Conservation (phyloP, 2,888 invertebrate species). For the Epistrophe eligans region DNA sequence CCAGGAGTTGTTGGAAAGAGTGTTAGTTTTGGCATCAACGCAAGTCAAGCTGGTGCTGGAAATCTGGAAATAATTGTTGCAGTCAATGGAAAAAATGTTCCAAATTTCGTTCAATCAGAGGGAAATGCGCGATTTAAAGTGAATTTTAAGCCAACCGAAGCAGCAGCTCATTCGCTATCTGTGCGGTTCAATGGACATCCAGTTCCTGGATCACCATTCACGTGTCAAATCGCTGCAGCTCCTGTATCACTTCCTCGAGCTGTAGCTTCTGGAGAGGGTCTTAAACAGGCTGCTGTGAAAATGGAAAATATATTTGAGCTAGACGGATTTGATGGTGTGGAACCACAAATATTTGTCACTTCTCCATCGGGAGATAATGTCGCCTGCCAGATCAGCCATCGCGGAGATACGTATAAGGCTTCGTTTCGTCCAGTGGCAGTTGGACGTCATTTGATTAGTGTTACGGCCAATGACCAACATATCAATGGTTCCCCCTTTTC, state of each 20-base stretch:
- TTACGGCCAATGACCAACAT: constrained; percentile 92
- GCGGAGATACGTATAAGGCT: constrained; percentile 89
- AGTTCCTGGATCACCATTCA: constrained; percentile 96
- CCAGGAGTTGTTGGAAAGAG: constrained; percentile 96
- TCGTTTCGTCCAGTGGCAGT: constrained; percentile 94
- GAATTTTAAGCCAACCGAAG: constrained; percentile 98
- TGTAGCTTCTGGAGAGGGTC: constrained; percentile 83
- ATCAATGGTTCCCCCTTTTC: constrained; percentile 96
- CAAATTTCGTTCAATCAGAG: constrained; percentile 98
- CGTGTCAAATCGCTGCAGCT: constrained; percentile 90
- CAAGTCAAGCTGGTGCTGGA: constrained; percentile 94
- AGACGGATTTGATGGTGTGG: constrained; percentile 86
- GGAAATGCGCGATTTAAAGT: constrained; percentile 97
- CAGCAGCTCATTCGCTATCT: constrained; percentile 95
- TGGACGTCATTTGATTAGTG: constrained; percentile 93
- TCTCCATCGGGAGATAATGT: constrained; percentile 93
- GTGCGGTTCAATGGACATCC: constrained; percentile 92
- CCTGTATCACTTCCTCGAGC: constrained; percentile 86
- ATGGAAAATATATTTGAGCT: constrained; percentile 86
- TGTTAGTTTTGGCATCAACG: constrained; percentile 96
- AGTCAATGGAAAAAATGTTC: constrained; percentile 97
- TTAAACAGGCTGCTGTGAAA: constrained; percentile 83
- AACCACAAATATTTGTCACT: constrained; percentile 90
- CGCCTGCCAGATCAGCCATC: constrained; percentile 88
- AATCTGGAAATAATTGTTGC: constrained; percentile 99